Evolutionary conservation across 1,140 invertebrate species (phyloP), one percentile per base, ranked within the genome.

Genomic region (Proales similis): DNA sequence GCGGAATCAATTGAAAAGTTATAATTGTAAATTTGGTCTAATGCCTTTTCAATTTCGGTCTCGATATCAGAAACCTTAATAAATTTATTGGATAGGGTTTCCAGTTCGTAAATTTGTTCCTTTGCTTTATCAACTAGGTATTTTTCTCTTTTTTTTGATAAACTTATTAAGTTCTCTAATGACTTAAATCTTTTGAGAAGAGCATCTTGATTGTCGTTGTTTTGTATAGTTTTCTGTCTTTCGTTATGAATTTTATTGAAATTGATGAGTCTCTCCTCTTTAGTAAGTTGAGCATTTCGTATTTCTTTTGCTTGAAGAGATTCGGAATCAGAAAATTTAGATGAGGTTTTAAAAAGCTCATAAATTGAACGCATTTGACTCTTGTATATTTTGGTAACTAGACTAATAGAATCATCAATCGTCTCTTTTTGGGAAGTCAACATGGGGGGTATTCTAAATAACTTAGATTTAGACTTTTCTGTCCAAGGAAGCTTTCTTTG

Each of bases 1-100:
- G 36, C 45, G 17, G 36, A 39, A 42, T 57, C 36, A 42, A 57
- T 57, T n/a, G 51, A 57, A 57, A 57, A 57, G 26, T 57, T 57
- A 26, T 57, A 27, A 20, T 57, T 42, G 45, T 42, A 42, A 17
- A n/a, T 24, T 57, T 57, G 24, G 45, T 57, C 45, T 7, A 57
- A 26, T 6, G 51, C 51, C 19, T 57, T 57, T 42, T 57, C 51
- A 12, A 57, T 57, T 43, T 57, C 51, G 32, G 39, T 42, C 45
- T 57, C 51, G n/a, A n/a, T n/a, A n/a, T n/a, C n/a, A n/a, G n/a
- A n/a, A n/a, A n/a, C n/a, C n/a, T n/a, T n/a, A n/a, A n/a, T 39
- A 57, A 22, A 57, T 57, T 57, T 11, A 42, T 57, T 42, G 51
- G 51, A 42, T 57, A 4, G 19, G 17, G 45, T 14, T 29, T 57